These are phyloP conservation scores for Equus quagga DNA, from an alignment of 2,113 vertebrate genomes.

Conservation along the genomic window DNA sequence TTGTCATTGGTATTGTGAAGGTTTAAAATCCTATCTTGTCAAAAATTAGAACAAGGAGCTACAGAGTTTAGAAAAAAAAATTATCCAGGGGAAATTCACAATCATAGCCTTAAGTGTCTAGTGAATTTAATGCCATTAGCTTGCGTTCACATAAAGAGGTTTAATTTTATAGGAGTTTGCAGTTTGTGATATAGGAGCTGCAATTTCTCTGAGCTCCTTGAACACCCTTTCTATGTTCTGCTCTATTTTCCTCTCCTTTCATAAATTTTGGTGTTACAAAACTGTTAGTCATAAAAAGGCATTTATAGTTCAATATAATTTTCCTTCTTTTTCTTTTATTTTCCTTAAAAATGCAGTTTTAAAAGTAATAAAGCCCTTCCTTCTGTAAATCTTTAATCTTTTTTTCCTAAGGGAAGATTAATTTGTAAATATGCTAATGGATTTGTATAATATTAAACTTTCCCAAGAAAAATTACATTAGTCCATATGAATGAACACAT, in stretches of 20 bases:
- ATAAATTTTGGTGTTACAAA: conserved; percentile 86
- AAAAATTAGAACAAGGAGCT: conserved; percentile 52
- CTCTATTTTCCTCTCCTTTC: conserved; percentile 82
- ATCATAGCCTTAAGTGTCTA: conserved; percentile 82
- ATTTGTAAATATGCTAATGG: conserved; percentile 93
- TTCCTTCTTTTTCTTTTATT: conserved; percentile 84
- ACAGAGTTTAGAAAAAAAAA: conserved; percentile 51
- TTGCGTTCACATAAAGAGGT: conserved; percentile 83
- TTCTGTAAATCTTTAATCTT: conserved; percentile 88
- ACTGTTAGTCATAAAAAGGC: conserved; percentile 87
- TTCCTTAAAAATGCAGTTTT: conserved; percentile 84
- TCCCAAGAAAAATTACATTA: conserved; percentile 88
- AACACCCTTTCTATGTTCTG: conserved; percentile 60
- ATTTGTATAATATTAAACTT: conserved; percentile 91
- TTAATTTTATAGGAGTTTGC: conserved; percentile 84
- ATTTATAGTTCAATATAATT: conserved; percentile 89
- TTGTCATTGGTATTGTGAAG: not conserved
- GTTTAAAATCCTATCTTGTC: conserved; percentile 13
- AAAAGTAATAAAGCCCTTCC: conserved; percentile 89
- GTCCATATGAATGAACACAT: conserved; percentile 89
- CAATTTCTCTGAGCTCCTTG: conserved; percentile 53
- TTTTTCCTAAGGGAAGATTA: conserved; percentile 90
- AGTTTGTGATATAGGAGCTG: conserved; percentile 67
- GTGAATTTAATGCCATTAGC: conserved; percentile 83
- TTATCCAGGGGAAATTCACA: conserved; percentile 73